phyloP scores from a whole-genome alignment of 2,797 vertebrate species.

The Darevskia nairensis region DNA sequence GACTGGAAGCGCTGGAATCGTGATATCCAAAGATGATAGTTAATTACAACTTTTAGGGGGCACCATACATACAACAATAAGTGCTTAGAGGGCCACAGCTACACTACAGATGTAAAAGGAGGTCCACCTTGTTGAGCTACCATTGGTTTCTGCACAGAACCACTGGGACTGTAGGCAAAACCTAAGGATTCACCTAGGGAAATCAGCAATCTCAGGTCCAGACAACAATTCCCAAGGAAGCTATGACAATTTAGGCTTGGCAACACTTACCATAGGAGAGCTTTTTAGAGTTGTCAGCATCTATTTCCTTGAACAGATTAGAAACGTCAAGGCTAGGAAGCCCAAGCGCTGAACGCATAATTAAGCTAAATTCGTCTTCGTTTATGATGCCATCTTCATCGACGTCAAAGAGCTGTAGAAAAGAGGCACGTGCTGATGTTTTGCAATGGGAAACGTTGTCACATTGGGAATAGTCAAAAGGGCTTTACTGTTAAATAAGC shows the following conservation, averaged over 20 bases:
- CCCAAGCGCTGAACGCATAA: slow-evolving; percentile 90
- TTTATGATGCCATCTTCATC: slow-evolving; percentile 92
- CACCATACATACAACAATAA: neutral
- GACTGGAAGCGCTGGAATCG: no score
- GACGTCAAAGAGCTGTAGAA: slow-evolving; percentile 89
- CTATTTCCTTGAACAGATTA: slow-evolving; percentile 91
- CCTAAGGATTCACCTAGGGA: neutral
- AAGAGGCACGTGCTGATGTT: no score
- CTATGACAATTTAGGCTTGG: accelerated
- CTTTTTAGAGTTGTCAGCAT: slow-evolving; percentile 84
- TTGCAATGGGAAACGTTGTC: no score
- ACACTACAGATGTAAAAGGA: no score
- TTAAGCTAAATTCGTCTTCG: slow-evolving; percentile 86
- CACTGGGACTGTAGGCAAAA: neutral
- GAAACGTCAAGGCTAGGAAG: slow-evolving; percentile 88
- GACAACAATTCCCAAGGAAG: neutral
- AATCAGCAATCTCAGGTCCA: neutral
- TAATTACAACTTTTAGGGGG: neutral
- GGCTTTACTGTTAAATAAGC: no score
- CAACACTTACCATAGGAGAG: slow-evolving; percentile 89
- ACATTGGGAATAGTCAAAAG: no score
- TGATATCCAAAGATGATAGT: neutral
- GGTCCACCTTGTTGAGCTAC: neutral
- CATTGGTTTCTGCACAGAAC: neutral
- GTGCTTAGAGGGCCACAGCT: neutral